Percentiles rank a stretch among this genome's conserved stretches.
These are phyloP conservation scores for Lucilia cuprina DNA, from an alignment of 1,140 invertebrate genomes.

Conservation along the genomic window DNA sequence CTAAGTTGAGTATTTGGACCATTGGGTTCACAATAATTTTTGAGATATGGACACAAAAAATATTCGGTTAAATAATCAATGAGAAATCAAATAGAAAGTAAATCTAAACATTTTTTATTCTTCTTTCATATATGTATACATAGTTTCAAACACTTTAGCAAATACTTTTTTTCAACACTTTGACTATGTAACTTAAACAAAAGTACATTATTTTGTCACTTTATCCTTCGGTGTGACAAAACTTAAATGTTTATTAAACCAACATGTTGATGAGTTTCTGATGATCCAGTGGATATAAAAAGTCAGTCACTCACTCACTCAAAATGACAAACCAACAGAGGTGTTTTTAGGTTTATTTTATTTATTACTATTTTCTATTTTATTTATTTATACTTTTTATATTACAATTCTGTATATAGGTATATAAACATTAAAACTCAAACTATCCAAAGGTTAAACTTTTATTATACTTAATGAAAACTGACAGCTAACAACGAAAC, in stretches of 20 bases:
- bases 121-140: too few relatives aligned
- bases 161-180: too few relatives aligned
- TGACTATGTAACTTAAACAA: not conserved
- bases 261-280: not conserved
- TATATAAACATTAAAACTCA: not conserved
- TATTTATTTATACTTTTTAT: not conserved
- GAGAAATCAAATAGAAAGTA: too few relatives aligned
- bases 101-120: too few relatives aligned
- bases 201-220: not conserved
- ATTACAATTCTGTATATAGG: not conserved
- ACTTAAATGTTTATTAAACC: not conserved
- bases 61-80: too few relatives aligned
- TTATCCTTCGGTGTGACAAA: not conserved
- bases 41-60: too few relatives aligned
- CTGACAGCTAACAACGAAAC: slow-evolving; percentile 13
- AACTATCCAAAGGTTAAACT: slow-evolving; percentile 11
- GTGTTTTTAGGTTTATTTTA: not conserved
- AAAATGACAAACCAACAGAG: not conserved
- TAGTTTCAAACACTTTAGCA: too few relatives aligned
- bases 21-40: too few relatives aligned
- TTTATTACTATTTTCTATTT: not conserved
- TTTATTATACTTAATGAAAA: slow-evolving; percentile 23
- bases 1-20: too few relatives aligned
- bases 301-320: not conserved
- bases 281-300: not conserved